A percentile compares a stretch with the other conserved stretches of the same genome.
Evolutionary conservation across 2,888 invertebrate species (phyloP).

Genomic region (Eurytoma adleriae): DNA sequence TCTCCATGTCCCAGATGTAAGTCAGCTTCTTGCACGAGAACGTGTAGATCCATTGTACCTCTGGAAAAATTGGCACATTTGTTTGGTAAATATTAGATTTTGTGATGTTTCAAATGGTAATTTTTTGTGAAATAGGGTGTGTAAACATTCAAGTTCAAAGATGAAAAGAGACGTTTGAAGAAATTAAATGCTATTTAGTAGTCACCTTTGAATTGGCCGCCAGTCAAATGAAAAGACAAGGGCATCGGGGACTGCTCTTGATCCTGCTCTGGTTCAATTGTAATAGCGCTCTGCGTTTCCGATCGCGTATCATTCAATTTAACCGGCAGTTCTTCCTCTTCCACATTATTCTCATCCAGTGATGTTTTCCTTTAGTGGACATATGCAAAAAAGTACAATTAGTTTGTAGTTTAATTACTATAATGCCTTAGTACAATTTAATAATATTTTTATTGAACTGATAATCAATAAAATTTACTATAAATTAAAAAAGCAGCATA

Average conservation of each 20-base stretch:
- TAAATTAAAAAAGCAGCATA: neutral
- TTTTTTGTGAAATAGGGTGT: too few relatives aligned
- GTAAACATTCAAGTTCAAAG: too few relatives aligned
- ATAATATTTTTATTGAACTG: neutral
- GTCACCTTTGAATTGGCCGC: slow-evolving; percentile 76
- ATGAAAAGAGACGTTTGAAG: too few relatives aligned
- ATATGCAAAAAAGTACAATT: slow-evolving; percentile 7
- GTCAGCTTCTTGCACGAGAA: slow-evolving; percentile 91
- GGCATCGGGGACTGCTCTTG: slow-evolving; percentile 62
- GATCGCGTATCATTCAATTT: slow-evolving; percentile 67
- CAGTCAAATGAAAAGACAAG: slow-evolving; percentile 74
- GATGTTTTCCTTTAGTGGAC: slow-evolving; percentile 63
- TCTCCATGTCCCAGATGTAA: slow-evolving; percentile 87
- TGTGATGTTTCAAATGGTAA: neutral
- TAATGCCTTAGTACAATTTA: neutral
- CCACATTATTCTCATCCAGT: slow-evolving; percentile 64
- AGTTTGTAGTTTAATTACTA: neutral
- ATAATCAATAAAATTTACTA: too few relatives aligned
- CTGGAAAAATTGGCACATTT: slow-evolving; percentile 38
- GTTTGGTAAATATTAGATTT: too few relatives aligned
- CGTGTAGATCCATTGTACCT: slow-evolving; percentile 58
- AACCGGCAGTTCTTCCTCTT: slow-evolving; percentile 57
- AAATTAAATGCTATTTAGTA: neutral
- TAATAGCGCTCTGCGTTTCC: slow-evolving; percentile 66
- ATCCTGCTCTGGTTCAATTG: slow-evolving; percentile 68